phyloP scores from a whole-genome alignment of 2,888 invertebrate species.

The Sialis lutaria region DNA sequence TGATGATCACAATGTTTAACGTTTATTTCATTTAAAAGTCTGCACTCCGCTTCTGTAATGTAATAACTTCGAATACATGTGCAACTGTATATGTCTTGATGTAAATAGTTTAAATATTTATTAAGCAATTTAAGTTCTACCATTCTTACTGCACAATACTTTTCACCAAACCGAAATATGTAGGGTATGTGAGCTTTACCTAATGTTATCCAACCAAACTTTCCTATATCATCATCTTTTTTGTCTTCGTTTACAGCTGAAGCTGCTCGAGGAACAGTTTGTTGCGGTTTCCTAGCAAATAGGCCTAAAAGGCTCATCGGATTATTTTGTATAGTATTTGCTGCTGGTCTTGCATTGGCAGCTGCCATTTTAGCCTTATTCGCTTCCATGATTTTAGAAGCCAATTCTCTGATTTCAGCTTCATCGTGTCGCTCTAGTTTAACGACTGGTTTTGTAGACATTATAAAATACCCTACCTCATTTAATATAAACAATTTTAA shows the following conservation, averaged over 20 bases:
- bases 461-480: conserved; percentile 4
- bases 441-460: conserved; percentile 20
- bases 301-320: conserved; percentile 12
- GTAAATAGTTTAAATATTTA: conserved; percentile 74
- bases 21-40: conserved; percentile 84
- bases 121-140: conserved; percentile 80
- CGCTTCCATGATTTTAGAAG: conserved; percentile 73
- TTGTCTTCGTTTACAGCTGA: conserved; percentile 25
- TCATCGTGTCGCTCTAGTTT: conserved; percentile 69
- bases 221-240: conserved; percentile 62
- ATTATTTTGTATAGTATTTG: conserved; percentile 11
- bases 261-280: conserved; percentile 24
- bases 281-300: conserved; percentile 11
- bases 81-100: conserved; percentile 79
- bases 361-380: conserved; percentile 50
- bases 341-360: conserved; percentile 16
- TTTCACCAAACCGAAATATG: conserved; percentile 65
- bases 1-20: conserved; percentile 78
- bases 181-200: conserved; percentile 78
- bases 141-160: conserved; percentile 87
- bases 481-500: not conserved
- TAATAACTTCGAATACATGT: conserved; percentile 86
- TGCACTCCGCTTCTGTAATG: conserved; percentile 79
- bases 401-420: conserved; percentile 72
- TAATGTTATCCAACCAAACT: conserved; percentile 83